Evolutionary conservation across 2,113 vertebrate species (phyloP).

Genomic region (Bagarius yarrelli): DNA sequence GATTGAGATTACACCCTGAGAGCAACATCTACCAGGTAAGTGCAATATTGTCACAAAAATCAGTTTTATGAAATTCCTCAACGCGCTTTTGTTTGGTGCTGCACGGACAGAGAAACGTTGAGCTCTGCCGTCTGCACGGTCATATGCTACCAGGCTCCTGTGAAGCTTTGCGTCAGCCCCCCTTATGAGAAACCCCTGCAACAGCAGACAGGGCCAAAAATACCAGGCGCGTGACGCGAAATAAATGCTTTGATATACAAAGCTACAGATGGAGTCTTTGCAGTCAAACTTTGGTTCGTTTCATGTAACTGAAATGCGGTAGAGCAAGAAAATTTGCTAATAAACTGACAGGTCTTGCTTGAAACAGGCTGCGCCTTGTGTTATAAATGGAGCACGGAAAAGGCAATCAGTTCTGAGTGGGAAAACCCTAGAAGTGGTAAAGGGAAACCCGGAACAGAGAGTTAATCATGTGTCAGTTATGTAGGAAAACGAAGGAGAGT

Average conservation of each 20-base stretch:
- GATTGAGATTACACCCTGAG: neutral
- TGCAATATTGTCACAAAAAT: neutral
- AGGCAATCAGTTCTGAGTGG: slow-evolving; percentile 64
- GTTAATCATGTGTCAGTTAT: neutral
- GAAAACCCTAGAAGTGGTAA: slow-evolving; percentile 60
- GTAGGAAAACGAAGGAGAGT: neutral
- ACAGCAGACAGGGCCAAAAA: slow-evolving; percentile 46
- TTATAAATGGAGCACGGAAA: slow-evolving; percentile 22
- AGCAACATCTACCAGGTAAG: neutral
- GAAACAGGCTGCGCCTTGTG: neutral
- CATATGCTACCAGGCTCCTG: slow-evolving; percentile 48
- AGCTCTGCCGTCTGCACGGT: slow-evolving; percentile 42
- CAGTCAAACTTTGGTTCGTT: slow-evolving; percentile 15
- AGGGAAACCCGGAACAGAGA: slow-evolving; percentile 36
- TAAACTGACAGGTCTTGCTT: too few species aligned
- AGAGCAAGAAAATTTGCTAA: too few species aligned
- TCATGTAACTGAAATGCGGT: neutral
- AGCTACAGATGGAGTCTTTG: slow-evolving; percentile 23
- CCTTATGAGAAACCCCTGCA: slow-evolving; percentile 47
- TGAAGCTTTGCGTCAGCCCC: slow-evolving; percentile 44
- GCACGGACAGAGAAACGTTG: slow-evolving; percentile 42
- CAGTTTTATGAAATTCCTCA: neutral
- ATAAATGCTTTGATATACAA: slow-evolving; percentile 39
- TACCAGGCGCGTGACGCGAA: slow-evolving; percentile 46
- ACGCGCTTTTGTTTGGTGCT: slow-evolving; percentile 4